These are phyloP conservation scores for Botia kubotai DNA, from an alignment of 2,797 vertebrate genomes.

Conservation along the genomic window DNA sequence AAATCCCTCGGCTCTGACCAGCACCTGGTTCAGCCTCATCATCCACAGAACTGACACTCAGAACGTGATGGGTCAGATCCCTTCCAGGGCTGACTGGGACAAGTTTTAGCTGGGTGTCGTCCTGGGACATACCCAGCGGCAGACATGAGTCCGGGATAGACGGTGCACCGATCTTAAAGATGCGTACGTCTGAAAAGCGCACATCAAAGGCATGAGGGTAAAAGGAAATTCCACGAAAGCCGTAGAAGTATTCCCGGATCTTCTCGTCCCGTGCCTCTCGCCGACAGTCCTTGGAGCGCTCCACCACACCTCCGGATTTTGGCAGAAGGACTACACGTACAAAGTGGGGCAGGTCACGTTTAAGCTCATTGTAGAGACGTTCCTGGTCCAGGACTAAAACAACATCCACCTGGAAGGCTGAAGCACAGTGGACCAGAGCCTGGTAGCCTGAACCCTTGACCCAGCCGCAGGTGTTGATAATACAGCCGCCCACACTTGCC, in stretches of 20 bases:
- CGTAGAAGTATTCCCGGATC: constrained; percentile 97
- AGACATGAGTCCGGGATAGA: constrained; percentile 97
- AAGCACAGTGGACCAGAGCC: constrained; percentile 94
- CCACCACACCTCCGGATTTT: constrained; percentile 93
- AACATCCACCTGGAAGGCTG: constrained; percentile 96
- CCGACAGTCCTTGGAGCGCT: constrained; percentile 94
- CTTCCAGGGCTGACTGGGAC: constrained; percentile 94
- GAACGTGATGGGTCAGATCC: constrained; percentile 94
- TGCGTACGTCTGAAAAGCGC: constrained; percentile 95
- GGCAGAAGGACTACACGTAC: constrained; percentile 93
- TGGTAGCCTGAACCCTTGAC: constrained; percentile 98
- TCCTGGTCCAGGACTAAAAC: constrained; percentile 97
- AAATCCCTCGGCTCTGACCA: constrained; percentile 69
- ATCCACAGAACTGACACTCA: constrained; percentile 89
- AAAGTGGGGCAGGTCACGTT: constrained; percentile 95
- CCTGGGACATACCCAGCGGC: constrained; percentile 96
- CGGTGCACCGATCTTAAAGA: constrained; percentile 96
- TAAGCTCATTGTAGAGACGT: constrained; percentile 95
- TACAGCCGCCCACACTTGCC: constrained; percentile 93
- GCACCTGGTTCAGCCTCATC: constrained; percentile 74
- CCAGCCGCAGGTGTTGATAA: constrained; percentile 98
- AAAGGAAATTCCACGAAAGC: constrained; percentile 90
- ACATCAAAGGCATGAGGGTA: constrained; percentile 97
- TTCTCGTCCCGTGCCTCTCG: constrained; percentile 92
- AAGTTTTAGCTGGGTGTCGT: constrained; percentile 96